Percentiles rank a stretch among this genome's conserved stretches.
phyloP scores from a whole-genome alignment of 2,797 vertebrate species.

The Phrynocephalus guinanensis region DNA sequence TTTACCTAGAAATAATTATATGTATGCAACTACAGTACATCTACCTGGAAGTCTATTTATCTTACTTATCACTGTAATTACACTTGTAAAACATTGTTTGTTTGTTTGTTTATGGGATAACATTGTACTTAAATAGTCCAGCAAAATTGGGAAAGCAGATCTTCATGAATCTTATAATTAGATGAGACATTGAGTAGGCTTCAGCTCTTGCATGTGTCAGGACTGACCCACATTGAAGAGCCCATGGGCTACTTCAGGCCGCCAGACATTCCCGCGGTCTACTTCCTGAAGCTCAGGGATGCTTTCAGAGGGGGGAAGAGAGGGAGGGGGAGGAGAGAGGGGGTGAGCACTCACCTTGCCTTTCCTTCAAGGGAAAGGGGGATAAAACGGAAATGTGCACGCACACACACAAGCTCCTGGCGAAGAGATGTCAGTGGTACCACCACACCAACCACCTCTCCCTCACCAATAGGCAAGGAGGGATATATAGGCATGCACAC shows the following conservation, averaged over 20 bases:
- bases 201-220: too few relatives aligned
- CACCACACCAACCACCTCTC: conserved; percentile 26
- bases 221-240: too few relatives aligned
- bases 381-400: background rate
- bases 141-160: background rate
- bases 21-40: too few relatives aligned
- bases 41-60: background rate
- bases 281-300: too few relatives aligned
- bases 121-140: background rate
- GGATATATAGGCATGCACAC: conserved; percentile 1
- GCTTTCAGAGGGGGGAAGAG: background rate
- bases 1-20: too few relatives aligned
- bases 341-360: conserved; percentile 47
- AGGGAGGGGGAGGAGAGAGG: background rate
- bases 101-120: too few relatives aligned
- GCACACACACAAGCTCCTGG: conserved; percentile 24
- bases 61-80: background rate
- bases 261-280: too few relatives aligned
- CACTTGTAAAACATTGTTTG: background rate
- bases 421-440: conserved; percentile 53
- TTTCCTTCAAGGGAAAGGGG: conserved; percentile 26
- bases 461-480: conserved; percentile 14
- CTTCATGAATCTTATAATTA: background rate
- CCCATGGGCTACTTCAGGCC: too few relatives aligned
- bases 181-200: too few relatives aligned